phyloP scores from a whole-genome alignment of 2,797 vertebrate species.

The Macropus fuliginosus region DNA sequence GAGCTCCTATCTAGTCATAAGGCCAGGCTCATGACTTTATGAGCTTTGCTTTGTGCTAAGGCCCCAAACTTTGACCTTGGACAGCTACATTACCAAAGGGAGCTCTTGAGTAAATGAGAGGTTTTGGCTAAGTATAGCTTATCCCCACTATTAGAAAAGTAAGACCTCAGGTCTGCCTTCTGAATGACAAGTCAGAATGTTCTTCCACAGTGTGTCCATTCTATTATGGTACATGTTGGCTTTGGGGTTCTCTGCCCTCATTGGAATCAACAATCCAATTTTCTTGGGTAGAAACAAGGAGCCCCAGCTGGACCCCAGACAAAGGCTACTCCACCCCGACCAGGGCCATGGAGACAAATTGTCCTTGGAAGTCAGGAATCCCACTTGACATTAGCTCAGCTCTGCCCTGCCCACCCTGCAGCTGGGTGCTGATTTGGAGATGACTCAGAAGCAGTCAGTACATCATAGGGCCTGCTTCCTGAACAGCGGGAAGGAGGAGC shows the following conservation, averaged over 20 bases:
- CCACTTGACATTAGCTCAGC: not conserved
- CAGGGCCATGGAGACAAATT: not conserved
- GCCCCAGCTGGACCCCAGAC: not conserved
- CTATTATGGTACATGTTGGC: not conserved
- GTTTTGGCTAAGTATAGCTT: not conserved
- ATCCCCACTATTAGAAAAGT: not conserved
- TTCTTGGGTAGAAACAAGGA: not conserved
- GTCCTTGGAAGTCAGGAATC: not conserved
- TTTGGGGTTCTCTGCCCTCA: not conserved
- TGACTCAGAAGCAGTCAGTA: not conserved
- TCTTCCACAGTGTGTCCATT: not conserved
- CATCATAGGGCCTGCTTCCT: not conserved
- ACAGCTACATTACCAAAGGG: not conserved
- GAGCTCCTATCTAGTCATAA: not conserved
- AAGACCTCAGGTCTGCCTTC: not conserved
- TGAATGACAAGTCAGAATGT: not conserved
- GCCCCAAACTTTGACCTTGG: not conserved
- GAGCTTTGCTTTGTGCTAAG: not conserved
- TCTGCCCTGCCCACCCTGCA: not conserved
- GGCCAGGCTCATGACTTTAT: not conserved
- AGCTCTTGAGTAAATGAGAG: not conserved
- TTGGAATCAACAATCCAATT: not conserved
- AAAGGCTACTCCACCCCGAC: not conserved
- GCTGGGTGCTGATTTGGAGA: not conserved
- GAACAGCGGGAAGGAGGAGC: not conserved